Conservation (phyloP, 2,888 invertebrate species). For the Lasiommata megera region DNA sequence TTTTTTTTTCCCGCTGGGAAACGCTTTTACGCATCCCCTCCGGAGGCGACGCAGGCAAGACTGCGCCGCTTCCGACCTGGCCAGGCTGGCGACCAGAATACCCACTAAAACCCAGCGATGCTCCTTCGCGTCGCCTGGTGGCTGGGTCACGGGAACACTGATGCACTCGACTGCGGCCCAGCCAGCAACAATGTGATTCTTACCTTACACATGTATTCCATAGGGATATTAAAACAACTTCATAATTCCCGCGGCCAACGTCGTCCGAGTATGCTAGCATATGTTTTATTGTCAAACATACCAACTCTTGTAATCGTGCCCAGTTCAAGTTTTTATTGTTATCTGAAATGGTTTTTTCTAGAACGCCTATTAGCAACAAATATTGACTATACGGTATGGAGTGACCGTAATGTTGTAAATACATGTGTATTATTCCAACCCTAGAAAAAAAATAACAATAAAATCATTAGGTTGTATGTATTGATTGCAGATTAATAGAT, state of each 20-base stretch:
- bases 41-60: too few species aligned
- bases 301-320: slow-evolving; percentile 47
- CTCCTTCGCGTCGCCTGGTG: too few species aligned
- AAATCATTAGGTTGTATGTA: too few species aligned
- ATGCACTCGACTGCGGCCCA: too few species aligned
- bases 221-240: slow-evolving; percentile 37
- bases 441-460: slow-evolving; percentile 43
- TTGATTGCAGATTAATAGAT: too few species aligned
- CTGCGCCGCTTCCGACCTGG: too few species aligned
- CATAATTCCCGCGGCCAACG: slow-evolving; percentile 1
- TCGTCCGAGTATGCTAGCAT: slow-evolving; percentile 6
- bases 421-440: slow-evolving; percentile 57
- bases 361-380: slow-evolving; percentile 45
- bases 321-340: slow-evolving; percentile 47
- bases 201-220: slow-evolving; percentile 73
- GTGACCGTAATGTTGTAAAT: slow-evolving; percentile 49
- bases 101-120: too few species aligned
- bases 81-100: too few species aligned
- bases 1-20: too few species aligned
- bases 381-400: slow-evolving; percentile 47
- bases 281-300: slow-evolving; percentile 41
- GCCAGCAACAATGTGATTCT: too few species aligned
- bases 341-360: slow-evolving; percentile 49
- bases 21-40: too few species aligned
- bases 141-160: too few species aligned